Evolutionary conservation across 2,888 invertebrate genomes (phyloP).

Genomic region (Brenthis daphne): DNA sequence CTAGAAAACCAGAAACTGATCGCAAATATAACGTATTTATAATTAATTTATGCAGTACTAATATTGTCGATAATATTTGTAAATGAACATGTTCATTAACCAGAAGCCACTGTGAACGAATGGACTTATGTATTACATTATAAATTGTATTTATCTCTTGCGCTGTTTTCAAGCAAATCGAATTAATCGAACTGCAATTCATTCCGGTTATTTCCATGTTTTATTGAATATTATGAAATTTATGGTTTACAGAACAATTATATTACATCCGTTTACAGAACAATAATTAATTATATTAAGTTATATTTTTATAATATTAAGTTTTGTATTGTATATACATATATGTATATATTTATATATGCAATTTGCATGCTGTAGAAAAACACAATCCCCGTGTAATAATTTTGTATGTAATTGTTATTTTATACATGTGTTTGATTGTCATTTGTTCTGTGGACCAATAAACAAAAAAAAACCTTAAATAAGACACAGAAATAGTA

Average conservation of each 20-base stretch:
- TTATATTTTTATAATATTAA: too few species aligned
- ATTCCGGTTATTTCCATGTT: constrained; percentile 3
- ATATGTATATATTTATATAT: too few species aligned
- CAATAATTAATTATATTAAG: too few species aligned
- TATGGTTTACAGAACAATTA: constrained; percentile 1
- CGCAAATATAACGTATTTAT: neutral
- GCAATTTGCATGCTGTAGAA: too few species aligned
- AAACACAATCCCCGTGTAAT: too few species aligned
- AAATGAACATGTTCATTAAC: constrained; percentile 1
- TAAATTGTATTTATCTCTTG: constrained; percentile 13
- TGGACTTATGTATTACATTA: constrained; percentile 4
- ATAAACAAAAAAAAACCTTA: too few species aligned
- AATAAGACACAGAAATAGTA: too few species aligned
- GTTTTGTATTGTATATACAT: too few species aligned
- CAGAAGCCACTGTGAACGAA: neutral
- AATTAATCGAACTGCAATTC: constrained; percentile 9
- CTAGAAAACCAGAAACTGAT: neutral
- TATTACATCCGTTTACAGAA: neutral
- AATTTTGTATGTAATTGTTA: too few species aligned
- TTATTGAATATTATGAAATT: constrained; percentile 5
- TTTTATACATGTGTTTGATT: too few species aligned
- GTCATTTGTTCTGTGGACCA: too few species aligned
- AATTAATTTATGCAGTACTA: constrained; percentile 8
- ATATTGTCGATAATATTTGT: constrained; percentile 9
- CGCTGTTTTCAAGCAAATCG: constrained; percentile 5